These are phyloP conservation scores for Abrostola triplasia DNA, from an alignment of 2,888 invertebrate species.

Conservation along the genomic window DNA sequence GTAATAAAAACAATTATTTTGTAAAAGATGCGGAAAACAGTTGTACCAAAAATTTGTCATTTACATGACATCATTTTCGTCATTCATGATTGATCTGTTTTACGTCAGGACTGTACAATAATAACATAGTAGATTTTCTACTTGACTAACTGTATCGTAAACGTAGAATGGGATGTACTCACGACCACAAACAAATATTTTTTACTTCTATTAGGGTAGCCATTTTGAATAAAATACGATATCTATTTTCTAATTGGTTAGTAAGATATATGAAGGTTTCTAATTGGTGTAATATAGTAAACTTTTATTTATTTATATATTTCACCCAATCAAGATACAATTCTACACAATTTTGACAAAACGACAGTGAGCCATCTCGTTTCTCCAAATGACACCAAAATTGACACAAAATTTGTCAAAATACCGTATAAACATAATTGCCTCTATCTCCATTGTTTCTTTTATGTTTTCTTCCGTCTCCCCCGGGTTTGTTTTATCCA, in stretches of 20 bases:
- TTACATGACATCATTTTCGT: conserved; percentile 48
- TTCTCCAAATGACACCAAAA: conserved; percentile 56
- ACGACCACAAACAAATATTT: conserved; percentile 33
- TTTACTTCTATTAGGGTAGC: conserved; percentile 38
- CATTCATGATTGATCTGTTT: conserved; percentile 5
- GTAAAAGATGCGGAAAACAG: conserved; percentile 45
- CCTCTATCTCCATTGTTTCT: conserved; percentile 77
- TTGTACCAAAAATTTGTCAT: conserved; percentile 55
- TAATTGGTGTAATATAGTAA: too few relatives aligned
- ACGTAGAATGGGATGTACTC: conserved; percentile 16
- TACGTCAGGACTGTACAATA: background rate
- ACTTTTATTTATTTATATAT: accelerated
- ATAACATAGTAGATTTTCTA: background rate
- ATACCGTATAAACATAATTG: conserved; percentile 82
- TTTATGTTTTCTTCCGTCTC: conserved; percentile 76
- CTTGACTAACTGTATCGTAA: background rate
- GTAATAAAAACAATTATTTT: conserved; percentile 49
- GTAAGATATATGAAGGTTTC: accelerated
- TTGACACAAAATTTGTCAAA: conserved; percentile 86
- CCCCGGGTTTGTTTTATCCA: conserved; percentile 70
- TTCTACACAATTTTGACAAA: conserved; percentile 44
- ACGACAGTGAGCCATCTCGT: conserved; percentile 56
- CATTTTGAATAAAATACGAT: conserved; percentile 44
- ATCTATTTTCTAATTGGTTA: conserved; percentile 10
- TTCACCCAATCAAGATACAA: conserved; percentile 31